Percentiles rank a stretch among this genome's conserved stretches.
Evolutionary conservation across 2,797 vertebrate genomes (phyloP).

Genomic region (Cryptoblepharus egeriae): DNA sequence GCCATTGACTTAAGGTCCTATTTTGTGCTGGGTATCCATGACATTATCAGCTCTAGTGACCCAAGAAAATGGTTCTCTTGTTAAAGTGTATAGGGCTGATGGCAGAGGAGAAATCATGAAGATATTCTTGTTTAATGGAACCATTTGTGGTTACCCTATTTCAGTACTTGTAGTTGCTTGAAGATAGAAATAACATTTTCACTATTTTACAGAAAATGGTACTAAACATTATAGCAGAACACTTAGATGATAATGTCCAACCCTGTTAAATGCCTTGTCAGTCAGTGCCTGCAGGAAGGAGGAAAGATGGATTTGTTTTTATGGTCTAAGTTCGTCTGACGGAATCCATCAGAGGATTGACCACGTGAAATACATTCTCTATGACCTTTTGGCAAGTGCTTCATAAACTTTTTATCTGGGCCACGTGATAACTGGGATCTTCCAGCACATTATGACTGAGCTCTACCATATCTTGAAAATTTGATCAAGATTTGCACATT

Average conservation of each 20-base stretch:
- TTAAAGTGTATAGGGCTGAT: neutral
- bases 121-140: too few relatives aligned
- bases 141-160: neutral
- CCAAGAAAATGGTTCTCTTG: neutral
- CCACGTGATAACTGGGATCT: too few relatives aligned
- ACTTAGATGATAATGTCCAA: neutral
- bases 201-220: neutral
- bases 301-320: neutral
- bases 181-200: neutral
- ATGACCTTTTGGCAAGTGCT: neutral
- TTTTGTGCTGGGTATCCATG: neutral
- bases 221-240: neutral
- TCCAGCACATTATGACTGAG: too few relatives aligned
- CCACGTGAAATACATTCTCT: neutral
- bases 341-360: neutral
- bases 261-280: neutral
- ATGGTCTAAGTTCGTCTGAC: neutral
- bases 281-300: neutral
- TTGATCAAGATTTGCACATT: too few relatives aligned
- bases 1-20: neutral
- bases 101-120: neutral
- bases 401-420: too few relatives aligned
- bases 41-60: neutral
- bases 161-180: conserved; percentile 1
- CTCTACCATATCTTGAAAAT: too few relatives aligned